Base-by-base conservation (phyloP, 2,797 vertebrate genomes). In the Artibeus jamaicensis region DNA sequence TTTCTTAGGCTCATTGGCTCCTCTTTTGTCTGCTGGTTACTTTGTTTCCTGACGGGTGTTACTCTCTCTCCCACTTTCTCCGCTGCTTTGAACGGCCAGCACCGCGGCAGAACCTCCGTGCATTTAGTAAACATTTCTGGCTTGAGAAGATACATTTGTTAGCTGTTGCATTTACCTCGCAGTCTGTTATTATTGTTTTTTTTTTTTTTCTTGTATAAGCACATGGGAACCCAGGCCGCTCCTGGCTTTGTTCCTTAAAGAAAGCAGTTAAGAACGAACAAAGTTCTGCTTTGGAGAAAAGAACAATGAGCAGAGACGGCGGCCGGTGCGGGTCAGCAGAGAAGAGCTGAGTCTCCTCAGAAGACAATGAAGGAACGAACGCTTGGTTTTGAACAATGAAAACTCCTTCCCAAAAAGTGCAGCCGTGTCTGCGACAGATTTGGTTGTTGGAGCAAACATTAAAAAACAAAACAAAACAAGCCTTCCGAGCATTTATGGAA, bases 201-300 rank as follows among this genome's bases (percentile, higher is more conserved):
- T n/a, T 70, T 83, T 74, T 34, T 88, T 26, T 86, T n/a, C n/a
- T n/a, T 76, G n/a, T 0, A 48, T 46, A 83, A 91, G 9, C 74
- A 65, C 78, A 46, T 0, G n/a, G 77, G n/a, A 55, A 46, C 16
- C 26, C 7, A 16, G n/a, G 70, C 6, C 24, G 4, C 2, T 15
- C 48, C 74, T n/a, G 81, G 62, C 90, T 94, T 73, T 91, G 62
- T 53, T 65, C 65, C 79, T 79, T 5, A 16, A 34, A 48, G 74
- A 82, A 92, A 65, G 62, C 46, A 81, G 70, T 46, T 22, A 37
- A 34, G 77, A 46, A 89, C 70, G 18, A 37, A 88, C 44, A 57
- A 42, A 29, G 22, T 57, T 68, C 22, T 70, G 76, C 68, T 87
- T 18, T 24, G 12, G 16, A 29, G 71, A 37, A 53, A 12, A 26